A percentile compares a stretch with the other conserved stretches of the same genome.
Evolutionary conservation across 2,113 vertebrate genomes (phyloP).

Genomic region (Carassius auratus): DNA sequence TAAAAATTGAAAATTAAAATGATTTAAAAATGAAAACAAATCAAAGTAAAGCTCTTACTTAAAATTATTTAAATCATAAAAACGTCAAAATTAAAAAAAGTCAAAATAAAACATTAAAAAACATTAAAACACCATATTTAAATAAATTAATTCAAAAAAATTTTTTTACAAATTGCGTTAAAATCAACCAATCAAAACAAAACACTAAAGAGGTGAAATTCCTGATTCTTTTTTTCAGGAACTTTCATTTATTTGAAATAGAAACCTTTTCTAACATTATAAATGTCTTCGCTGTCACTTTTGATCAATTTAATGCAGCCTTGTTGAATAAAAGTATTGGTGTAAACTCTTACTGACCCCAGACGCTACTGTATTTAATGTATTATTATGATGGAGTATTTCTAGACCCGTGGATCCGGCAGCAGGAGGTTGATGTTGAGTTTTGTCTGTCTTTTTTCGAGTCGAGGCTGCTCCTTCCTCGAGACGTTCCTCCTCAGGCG

Average conservation of each 20-base stretch:
- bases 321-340: neutral
- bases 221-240: neutral
- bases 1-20: neutral
- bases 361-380: neutral
- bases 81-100: neutral
- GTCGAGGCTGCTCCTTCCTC: neutral
- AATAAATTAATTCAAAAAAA: neutral
- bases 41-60: neutral
- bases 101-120: neutral
- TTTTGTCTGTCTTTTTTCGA: neutral
- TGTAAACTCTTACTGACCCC: neutral
- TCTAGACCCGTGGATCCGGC: neutral
- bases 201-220: neutral
- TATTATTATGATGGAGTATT: neutral
- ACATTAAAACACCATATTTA: neutral
- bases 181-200: neutral
- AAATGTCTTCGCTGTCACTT: neutral
- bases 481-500: slow-evolving; percentile 25
- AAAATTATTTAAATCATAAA: neutral
- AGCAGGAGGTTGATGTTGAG: neutral
- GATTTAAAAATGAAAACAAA: neutral
- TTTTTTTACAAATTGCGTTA: neutral
- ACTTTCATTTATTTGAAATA: neutral
- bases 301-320: neutral
- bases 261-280: neutral